Percentiles rank a stretch among this genome's conserved stretches.
phyloP scores from a whole-genome alignment of 2,113 vertebrate genomes.

The Notiomystis cincta region DNA sequence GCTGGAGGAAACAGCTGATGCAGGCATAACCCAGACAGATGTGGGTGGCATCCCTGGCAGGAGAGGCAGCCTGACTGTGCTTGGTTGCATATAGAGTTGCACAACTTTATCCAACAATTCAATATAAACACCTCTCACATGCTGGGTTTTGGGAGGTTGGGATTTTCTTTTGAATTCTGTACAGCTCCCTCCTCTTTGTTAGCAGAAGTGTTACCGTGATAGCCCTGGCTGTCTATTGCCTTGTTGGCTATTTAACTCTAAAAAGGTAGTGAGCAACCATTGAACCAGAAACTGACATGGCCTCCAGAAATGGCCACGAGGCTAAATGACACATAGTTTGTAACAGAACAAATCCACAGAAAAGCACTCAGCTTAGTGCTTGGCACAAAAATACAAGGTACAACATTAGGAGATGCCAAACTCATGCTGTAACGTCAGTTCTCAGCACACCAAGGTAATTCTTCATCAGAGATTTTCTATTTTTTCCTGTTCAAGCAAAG shows the following conservation, averaged over 20 bases:
- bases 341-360: neutral
- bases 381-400: neutral
- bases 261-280: neutral
- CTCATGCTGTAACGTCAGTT: neutral
- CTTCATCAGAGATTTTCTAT: neutral
- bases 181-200: neutral
- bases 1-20: conserved; percentile 26
- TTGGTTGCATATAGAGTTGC: neutral
- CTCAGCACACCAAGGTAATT: neutral
- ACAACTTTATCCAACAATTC: conserved; percentile 1
- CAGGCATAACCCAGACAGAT: conserved; percentile 28
- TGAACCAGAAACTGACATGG: neutral
- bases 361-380: neutral
- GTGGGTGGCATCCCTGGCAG: conserved; percentile 38
- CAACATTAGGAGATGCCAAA: neutral
- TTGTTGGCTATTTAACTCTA: neutral
- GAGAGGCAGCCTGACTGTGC: neutral
- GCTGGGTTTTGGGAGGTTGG: neutral
- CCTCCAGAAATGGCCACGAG: neutral
- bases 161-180: neutral
- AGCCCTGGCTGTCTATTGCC: neutral
- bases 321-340: neutral
- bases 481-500: neutral
- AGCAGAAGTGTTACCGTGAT: neutral
- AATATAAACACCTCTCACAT: neutral